Percentiles rank a stretch among this genome's conserved stretches.
phyloP scores from a whole-genome alignment of 2,797 vertebrate species.

The Coregonus ussuriensis region DNA sequence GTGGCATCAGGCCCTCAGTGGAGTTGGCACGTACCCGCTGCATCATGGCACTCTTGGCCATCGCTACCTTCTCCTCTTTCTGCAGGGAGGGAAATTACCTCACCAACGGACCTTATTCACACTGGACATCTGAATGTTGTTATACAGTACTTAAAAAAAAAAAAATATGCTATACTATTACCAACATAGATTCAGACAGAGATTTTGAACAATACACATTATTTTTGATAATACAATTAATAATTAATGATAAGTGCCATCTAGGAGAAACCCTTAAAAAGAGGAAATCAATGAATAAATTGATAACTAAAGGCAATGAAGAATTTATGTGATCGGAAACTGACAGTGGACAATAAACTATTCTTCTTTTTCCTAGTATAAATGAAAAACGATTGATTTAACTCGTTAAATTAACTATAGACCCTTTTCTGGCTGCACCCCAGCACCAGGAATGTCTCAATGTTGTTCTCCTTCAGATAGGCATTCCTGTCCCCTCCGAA shows the following conservation, averaged over 20 bases:
- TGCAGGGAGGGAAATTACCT: slow-evolving; percentile 53
- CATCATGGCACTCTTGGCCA: slow-evolving; percentile 93
- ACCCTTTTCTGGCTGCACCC: too few species aligned
- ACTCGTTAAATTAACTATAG: not conserved
- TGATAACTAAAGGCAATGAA: not conserved
- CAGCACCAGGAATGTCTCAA: too few species aligned
- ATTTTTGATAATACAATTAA: not conserved
- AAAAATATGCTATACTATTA: too few species aligned
- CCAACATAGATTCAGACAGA: too few species aligned
- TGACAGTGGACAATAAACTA: not conserved
- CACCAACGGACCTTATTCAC: slow-evolving; percentile 72
- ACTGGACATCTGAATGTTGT: not conserved
- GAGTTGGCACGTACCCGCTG: slow-evolving; percentile 89
- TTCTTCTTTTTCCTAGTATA: not conserved
- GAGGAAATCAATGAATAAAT: not conserved
- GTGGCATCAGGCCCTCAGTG: slow-evolving; percentile 84
- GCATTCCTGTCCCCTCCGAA: too few species aligned
- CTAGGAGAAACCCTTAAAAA: not conserved
- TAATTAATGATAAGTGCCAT: not conserved
- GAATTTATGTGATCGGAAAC: not conserved
- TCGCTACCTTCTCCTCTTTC: slow-evolving; percentile 96
- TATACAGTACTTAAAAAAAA: not conserved
- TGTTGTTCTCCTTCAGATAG: too few species aligned
- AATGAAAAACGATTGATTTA: not conserved
- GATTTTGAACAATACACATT: not conserved